A percentile compares a stretch with the other conserved stretches of the same genome.
These are phyloP conservation scores for Ylistrum balloti DNA, from an alignment of 1,140 invertebrate species.

Conservation along the genomic window DNA sequence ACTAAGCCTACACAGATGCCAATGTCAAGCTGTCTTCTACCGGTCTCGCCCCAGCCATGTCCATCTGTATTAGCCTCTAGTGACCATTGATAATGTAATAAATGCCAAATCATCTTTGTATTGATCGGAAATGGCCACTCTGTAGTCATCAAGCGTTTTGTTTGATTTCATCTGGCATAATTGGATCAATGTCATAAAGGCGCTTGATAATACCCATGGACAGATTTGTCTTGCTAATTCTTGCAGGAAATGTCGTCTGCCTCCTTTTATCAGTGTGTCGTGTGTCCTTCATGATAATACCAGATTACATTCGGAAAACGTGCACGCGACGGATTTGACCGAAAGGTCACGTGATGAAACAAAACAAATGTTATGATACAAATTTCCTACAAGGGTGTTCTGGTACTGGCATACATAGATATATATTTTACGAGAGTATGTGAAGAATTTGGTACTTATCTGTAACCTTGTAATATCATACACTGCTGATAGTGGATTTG, in stretches of 20 bases:
- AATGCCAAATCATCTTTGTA: no score
- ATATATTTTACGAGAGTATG: no score
- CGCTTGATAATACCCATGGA: constrained; percentile 12
- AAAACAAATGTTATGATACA: neutral
- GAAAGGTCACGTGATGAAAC: neutral
- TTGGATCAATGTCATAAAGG: constrained; percentile 34
- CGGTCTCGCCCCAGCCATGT: neutral
- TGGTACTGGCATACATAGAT: no score
- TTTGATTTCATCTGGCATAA: neutral
- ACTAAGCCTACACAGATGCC: no score
- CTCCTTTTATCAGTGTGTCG: neutral
- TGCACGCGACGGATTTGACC: neutral
- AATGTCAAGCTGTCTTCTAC: no score
- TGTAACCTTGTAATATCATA: no score
- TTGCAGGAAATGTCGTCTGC: neutral
- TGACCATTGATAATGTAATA: no score
- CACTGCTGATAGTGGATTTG: no score
- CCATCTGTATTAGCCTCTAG: neutral
- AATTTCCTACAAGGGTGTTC: no score
- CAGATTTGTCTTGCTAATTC: constrained; percentile 19
- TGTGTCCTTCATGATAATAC: neutral
- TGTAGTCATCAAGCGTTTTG: no score
- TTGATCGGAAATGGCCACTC: no score
- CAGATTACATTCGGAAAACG: neutral
- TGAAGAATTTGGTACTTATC: no score